Base-by-base conservation (phyloP, 2,113 vertebrate genomes). In the Aldabrachelys gigantea region DNA sequence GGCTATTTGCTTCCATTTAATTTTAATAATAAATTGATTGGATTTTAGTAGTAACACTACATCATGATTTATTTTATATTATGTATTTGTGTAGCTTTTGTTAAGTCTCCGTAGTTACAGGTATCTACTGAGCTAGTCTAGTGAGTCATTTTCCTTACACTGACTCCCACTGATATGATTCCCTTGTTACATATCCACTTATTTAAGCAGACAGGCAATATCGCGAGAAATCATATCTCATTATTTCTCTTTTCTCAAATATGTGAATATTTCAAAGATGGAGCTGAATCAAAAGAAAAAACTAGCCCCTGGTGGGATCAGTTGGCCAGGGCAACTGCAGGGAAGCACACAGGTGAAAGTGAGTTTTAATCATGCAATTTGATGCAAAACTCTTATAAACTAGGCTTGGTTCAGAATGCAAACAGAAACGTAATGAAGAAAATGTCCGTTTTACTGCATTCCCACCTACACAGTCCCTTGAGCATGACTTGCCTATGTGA, bases 101-200 rank as follows among this genome's bases (percentile, higher is more conserved):
- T 93, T 96, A 95, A 84, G 91, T 54, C 29, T 89, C 78, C 82
- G 88, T 47, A 80, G 92, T 52, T 93, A 90, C 79, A 96, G 69
- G 94, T 84, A 93, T 44, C 89, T 96, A 79, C 87, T 8, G 89
- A 88, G 90, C 44, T 82, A 96, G 69, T 75, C 95, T 75, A 90
- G 94, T 93, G 95, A 96, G 88, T 97, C 94, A 97, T 95, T 97
- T 97, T 92, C 95, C 96, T 96, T 94, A 80, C 79, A 10, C 85
- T 87, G 94, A 92, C 94, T 94, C 88, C 93, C 92, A 88, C 52
- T 91, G 86, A 95, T 95, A 95, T 72, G 31, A 72, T 87, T 97
- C 92, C 65, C 87, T 94, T 57, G 92, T 93, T 92, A 94, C 84
- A 91, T 83, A 90, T 78, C 80, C 80, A 52, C 90, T 97, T 88